Percentiles rank a stretch among this genome's conserved stretches.
These are phyloP conservation scores for Stegodyphus dumicola DNA, from an alignment of 1,140 invertebrate genomes.

Conservation along the genomic window DNA sequence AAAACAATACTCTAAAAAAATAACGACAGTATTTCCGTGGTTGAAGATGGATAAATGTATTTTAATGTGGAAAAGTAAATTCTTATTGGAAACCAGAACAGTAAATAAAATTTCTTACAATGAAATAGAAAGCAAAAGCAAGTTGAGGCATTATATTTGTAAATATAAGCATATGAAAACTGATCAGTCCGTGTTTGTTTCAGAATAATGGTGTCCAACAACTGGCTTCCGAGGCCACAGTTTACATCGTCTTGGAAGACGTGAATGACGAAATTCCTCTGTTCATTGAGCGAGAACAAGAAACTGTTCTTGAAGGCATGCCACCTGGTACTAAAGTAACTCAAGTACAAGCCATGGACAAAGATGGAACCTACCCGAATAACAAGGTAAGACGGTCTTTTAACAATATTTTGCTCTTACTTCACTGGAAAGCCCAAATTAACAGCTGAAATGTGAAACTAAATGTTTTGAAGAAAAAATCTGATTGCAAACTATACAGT, in stretches of 20 bases:
- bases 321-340: constrained; percentile 93
- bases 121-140: background rate
- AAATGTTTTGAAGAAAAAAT: too few species aligned
- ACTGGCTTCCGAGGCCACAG: constrained; percentile 91
- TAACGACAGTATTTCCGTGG: too few species aligned
- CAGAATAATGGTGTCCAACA: constrained; percentile 92
- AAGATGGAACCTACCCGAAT: constrained; percentile 93
- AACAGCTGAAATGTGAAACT: too few species aligned
- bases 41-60: too few species aligned
- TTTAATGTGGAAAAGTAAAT: background rate
- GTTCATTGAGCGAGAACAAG: constrained; percentile 92
- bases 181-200: background rate
- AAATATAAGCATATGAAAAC: too few species aligned
- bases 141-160: too few species aligned
- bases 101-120: background rate
- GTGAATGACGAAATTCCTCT: constrained; percentile 96
- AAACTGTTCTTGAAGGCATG: constrained; percentile 92
- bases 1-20: too few species aligned
- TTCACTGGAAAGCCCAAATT: too few species aligned
- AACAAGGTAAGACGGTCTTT: constrained; percentile 74
- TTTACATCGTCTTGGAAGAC: constrained; percentile 92
- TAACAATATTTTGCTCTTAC: too few species aligned
- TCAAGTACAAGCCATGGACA: constrained; percentile 94
- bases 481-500: too few species aligned
- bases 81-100: background rate